Evolutionary conservation across 2,797 vertebrate species (phyloP), one percentile per base, ranked within the genome.

Genomic region (Falco novaeseelandiae): DNA sequence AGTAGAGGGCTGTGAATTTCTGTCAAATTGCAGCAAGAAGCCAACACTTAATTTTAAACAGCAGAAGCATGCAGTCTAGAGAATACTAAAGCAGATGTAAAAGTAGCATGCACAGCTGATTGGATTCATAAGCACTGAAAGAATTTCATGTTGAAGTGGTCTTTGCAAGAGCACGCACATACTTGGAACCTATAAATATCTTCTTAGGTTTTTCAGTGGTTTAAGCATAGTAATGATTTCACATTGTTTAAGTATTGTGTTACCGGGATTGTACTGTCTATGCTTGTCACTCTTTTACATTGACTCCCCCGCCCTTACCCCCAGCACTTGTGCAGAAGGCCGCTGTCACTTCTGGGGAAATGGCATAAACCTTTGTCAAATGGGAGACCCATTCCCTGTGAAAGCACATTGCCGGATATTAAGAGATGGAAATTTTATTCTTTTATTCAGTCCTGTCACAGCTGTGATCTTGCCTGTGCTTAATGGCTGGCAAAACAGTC

Each of bases 351-450:
- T 87, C 52, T 87, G 36, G 44, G 78, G 54, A 88, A 90, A 69
- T 88, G 69, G 54, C 46, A 55, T 83, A 79, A 96, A 88, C 78
- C 52, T 87, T 78, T 83, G 52, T 91, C 67, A 89, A 55, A 42
- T 32, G 38, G 57, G 44, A 85, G 63, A 87, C n/a, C n/a, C 1
- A 0, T 90, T 91, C 78, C 40, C 46, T 77, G 70, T 52, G 88
- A 70, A 93, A 87, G 23, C 65, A 70, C 23, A 7, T 44, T 82
- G 80, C 67, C 36, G 92, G 44, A n/a, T 90, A 82, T 83, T 91
- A 84, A 95, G 83, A 81, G 85, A 87, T 87, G 66, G 69, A 92
- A 88, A 90, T 89, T 72, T 89, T 89, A 73, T 96, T 96, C 66
- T 91, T 95, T 87, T 70, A 84, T 96, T 95, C 40, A 12, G 57